Base-by-base conservation (phyloP, 2,113 vertebrate species). In the Corythoichthys intestinalis region DNA sequence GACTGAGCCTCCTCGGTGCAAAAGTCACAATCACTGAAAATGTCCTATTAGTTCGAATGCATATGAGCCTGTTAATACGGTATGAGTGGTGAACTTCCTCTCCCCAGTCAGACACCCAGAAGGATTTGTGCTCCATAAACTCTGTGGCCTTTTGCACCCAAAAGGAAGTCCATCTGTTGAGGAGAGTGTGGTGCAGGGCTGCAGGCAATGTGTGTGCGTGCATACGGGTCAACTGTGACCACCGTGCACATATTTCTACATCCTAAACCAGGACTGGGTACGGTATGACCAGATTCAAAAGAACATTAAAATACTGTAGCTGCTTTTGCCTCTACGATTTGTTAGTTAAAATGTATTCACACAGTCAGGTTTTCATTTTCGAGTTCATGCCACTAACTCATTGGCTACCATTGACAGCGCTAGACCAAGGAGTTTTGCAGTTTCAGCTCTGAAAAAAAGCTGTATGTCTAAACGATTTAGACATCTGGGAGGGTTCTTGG, bases 161-260 rank as follows among this genome's bases (percentile, higher is more conserved):
- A 57, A 75, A 88, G 88, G 84, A 90, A 86, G 87, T 83, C 85
- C 86, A 88, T 90, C 79, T 90, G 90, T 79, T 77, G 69, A 65
- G 56, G 68, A 76, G 80, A 81, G 81, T 67, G 83, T 78, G 52
- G 59, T 71, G 76, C 65, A 47, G 80, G 48, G 80, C 85, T 81
- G 52, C 50, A 68, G 85, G 85, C 85, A 80, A 67, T 65, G 57
- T 73, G 64, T 67, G 75, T 82, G 83, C 61, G 62, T 78, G 73
- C 72, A 38, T 66, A 73, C 5, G 80, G 72, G 79, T 82, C 79
- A 77, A 74, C 57, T 72, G 73, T 65, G 76, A 83, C 41, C 80
- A 69, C 77, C 52, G 56, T n/a, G 63, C 15, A 14, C 71, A 82
- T 76, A 84, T 78, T 87, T 86, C 73, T 74, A 79, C 79, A 79